phyloP scores from a whole-genome alignment of 1,140 invertebrate genomes.

The Brachionus plicatilis region DNA sequence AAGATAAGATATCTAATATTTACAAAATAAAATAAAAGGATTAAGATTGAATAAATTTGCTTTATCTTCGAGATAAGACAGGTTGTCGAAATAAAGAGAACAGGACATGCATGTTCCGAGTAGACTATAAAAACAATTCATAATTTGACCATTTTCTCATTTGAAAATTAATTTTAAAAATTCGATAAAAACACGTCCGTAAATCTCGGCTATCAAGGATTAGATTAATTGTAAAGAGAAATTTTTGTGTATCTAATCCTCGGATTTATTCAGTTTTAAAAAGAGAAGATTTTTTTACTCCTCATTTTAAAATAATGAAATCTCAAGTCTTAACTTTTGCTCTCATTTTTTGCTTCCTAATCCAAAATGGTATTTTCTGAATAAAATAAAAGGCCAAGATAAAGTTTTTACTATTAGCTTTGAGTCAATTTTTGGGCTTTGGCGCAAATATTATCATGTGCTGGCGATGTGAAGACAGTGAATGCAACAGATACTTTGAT shows the following conservation, averaged over 20 bases:
- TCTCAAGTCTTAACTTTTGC: slow-evolving; percentile 2
- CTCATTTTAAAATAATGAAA: slow-evolving; percentile 13
- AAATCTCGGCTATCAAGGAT: neutral
- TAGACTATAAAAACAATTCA: neutral
- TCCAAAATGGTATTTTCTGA: neutral
- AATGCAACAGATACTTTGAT: slow-evolving; percentile 36
- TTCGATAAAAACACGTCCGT: neutral
- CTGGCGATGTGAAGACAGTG: slow-evolving; percentile 38
- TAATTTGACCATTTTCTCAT: neutral
- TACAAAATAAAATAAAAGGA: neutral
- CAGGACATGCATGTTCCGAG: neutral
- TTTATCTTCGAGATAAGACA: neutral
- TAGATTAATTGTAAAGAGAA: slow-evolving; percentile 1
- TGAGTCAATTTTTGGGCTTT: slow-evolving; percentile 28
- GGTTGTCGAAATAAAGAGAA: neutral
- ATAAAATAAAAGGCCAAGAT: neutral
- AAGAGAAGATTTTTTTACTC: neutral
- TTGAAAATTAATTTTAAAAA: neutral
- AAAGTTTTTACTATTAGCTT: neutral
- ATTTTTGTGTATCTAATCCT: neutral
- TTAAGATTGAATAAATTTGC: neutral
- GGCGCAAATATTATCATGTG: slow-evolving; percentile 21
- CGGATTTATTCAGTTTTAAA: neutral
- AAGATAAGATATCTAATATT: neutral
- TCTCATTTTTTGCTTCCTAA: neutral